Base-by-base conservation (phyloP, 2,888 invertebrate species). In the Sinohyriopsis cumingii region DNA sequence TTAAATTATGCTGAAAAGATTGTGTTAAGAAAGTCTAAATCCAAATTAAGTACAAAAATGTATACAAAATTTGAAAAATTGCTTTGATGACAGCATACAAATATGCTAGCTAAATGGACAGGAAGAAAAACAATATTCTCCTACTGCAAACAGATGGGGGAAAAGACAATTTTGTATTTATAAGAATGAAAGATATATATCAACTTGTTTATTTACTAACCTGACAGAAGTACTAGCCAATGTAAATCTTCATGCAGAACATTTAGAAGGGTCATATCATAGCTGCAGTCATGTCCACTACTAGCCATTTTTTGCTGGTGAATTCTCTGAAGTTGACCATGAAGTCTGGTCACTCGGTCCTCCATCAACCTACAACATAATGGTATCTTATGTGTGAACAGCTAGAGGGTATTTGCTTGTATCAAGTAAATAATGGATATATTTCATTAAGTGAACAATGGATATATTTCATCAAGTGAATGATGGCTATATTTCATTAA, bases 171-270 rank as follows among this genome's bases (percentile, higher is more conserved):
- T n/a, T 3, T 25, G 9, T 19, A 28, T 24, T 22, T 6, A 59
- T 59, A 28, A 59, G 59, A 25, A 22, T 59, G 59, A 59, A 22
- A 22, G 22, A 59, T 19, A 59, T 4, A 59, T 24, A 59, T 59
- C 5, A 59, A 59, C 15, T 15, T 15, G 12, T 45, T 15, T 45
- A 45, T 45, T 45, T 54, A 72, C 72, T 59, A 65, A 90, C 92
- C 91, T 63, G 91, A 84, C 67, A 97, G 93, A 84, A 97, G 92
- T 45, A 96, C 90, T 53, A 95, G 92, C 97, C 97, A 97, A 89
- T 97, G 96, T 28, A 97, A 90, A 90, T 97, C 96, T 91, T 97
- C 97, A 86, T 95, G 95, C 55, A 96, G 90, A 65, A 91, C 92
- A 71, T 93, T 92, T 53, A 95, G 87, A 68, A 92, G 90, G 28